phyloP scores from a whole-genome alignment of 2,113 vertebrate genomes.

The Dissostichus mawsoni region DNA sequence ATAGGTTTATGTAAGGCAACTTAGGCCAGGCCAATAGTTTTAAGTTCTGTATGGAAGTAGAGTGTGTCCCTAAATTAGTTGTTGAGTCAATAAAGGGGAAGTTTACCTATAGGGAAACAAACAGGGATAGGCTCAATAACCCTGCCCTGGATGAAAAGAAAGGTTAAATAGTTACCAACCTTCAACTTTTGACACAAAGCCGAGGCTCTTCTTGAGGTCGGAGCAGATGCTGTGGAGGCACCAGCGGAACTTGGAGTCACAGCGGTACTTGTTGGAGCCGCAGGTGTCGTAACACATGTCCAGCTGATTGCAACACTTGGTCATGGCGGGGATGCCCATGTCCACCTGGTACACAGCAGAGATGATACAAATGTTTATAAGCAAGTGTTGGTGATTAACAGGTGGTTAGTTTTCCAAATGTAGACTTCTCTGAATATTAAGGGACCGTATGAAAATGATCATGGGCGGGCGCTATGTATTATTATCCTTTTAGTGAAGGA shows the following conservation, averaged over 20 bases:
- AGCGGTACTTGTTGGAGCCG: constrained; percentile 98
- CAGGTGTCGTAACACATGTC: constrained; percentile 96
- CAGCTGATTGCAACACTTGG: constrained; percentile 98
- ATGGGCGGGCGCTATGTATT: too few species aligned
- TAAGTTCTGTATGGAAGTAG: neutral
- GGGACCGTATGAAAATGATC: neutral
- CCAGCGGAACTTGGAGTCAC: constrained; percentile 98
- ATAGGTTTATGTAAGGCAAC: neutral
- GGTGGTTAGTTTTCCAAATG: neutral
- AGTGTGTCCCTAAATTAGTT: neutral
- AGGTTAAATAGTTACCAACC: constrained; percentile 75
- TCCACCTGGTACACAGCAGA: constrained; percentile 86
- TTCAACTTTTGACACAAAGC: constrained; percentile 96
- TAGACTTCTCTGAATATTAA: neutral
- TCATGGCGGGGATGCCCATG: constrained; percentile 97
- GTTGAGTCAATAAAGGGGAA: neutral
- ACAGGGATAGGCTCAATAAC: neutral
- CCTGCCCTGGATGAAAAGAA: neutral
- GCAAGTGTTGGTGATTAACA: neutral
- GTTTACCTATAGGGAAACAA: neutral
- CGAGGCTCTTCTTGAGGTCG: constrained; percentile 96
- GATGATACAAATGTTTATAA: neutral
- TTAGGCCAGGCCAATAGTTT: neutral
- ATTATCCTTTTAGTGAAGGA: neutral
- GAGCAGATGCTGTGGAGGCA: constrained; percentile 98